Percentiles rank a stretch among this genome's conserved stretches.
Conservation (phyloP, 2,888 invertebrate genomes). For the Xanthia togata region DNA sequence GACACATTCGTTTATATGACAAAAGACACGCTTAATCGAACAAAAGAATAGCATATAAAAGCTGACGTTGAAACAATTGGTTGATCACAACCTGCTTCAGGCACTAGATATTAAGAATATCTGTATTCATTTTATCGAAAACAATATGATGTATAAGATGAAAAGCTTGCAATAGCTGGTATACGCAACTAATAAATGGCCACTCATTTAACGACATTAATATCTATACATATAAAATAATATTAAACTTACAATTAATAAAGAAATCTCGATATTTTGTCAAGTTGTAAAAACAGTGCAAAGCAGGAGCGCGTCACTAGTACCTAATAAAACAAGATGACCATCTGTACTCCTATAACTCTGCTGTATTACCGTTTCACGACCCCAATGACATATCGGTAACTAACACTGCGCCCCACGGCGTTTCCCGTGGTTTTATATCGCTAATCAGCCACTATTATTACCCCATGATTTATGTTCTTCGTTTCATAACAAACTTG, state of each 20-base stretch:
- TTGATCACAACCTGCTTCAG: slow-evolving; percentile 15
- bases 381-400: slow-evolving; percentile 64
- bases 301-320: too few species aligned
- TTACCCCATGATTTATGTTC: slow-evolving; percentile 62
- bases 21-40: slow-evolving; percentile 15
- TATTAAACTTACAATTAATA: too few species aligned
- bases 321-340: slow-evolving; percentile 66
- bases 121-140: slow-evolving; percentile 30
- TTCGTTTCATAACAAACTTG: slow-evolving; percentile 37
- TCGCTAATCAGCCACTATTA: slow-evolving; percentile 62
- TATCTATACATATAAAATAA: slow-evolving; percentile 1
- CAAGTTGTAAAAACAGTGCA: too few species aligned
- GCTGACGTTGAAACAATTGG: slow-evolving; percentile 19
- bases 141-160: slow-evolving; percentile 41
- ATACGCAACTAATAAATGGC: slow-evolving; percentile 58
- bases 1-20: slow-evolving; percentile 23
- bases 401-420: slow-evolving; percentile 53
- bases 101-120: slow-evolving; percentile 12
- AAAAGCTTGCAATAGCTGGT: slow-evolving; percentile 41
- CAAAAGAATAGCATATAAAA: slow-evolving; percentile 5
- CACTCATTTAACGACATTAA: slow-evolving; percentile 65
- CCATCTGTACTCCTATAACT: slow-evolving; percentile 59
- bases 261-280: too few species aligned
- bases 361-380: slow-evolving; percentile 62
- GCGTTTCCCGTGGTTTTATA: slow-evolving; percentile 60